Conservation (phyloP, 2,888 invertebrate genomes). For the Pheosia gnoma region DNA sequence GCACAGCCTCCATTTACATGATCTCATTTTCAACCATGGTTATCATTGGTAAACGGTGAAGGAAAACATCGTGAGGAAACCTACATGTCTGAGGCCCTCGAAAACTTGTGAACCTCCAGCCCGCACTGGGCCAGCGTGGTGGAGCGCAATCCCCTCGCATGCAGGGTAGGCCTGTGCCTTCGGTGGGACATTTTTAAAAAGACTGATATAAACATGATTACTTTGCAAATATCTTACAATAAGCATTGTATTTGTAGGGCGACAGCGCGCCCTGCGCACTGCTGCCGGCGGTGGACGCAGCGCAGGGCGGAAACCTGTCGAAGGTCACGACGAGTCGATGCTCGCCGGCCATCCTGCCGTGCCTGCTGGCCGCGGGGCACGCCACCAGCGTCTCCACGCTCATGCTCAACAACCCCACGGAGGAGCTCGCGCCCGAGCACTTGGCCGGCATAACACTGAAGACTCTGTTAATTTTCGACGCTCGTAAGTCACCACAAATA, state of each 20-base stretch:
- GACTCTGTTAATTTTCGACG: neutral
- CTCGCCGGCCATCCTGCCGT: constrained; percentile 7
- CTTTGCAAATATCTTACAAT: no score
- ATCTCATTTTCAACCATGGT: no score
- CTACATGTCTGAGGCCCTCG: no score
- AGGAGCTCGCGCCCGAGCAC: neutral
- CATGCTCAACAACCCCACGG: neutral
- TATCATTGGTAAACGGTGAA: no score
- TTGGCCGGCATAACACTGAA: neutral
- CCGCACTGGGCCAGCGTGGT: no score
- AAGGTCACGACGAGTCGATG: constrained; percentile 5
- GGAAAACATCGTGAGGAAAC: no score
- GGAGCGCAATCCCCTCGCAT: no score
- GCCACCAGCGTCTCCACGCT: neutral
- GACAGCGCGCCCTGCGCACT: neutral
- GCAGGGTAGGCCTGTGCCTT: no score
- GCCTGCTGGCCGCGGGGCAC: neutral
- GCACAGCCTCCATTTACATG: no score
- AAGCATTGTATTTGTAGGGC: neutral
- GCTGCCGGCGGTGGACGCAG: neutral
- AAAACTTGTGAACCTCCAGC: no score
- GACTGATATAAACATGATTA: no score
- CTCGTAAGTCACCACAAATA: neutral
- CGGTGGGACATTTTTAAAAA: no score
- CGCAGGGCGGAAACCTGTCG: constrained; percentile 9